These are phyloP conservation scores for Callimico goeldii DNA, from an alignment of 2,797 vertebrate genomes.

Conservation along the genomic window DNA sequence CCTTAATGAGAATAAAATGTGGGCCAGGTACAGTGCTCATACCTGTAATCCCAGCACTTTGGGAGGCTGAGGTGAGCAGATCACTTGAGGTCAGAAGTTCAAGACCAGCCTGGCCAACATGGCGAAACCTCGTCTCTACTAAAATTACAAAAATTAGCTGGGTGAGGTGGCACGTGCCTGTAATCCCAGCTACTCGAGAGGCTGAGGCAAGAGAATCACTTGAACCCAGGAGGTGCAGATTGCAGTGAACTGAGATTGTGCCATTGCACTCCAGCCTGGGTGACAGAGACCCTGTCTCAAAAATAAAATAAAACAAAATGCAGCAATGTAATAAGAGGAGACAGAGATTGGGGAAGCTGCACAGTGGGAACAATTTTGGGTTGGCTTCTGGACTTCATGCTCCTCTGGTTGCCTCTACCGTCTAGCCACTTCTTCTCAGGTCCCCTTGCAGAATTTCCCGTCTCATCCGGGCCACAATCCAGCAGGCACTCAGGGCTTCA, in stretches of 20 bases:
- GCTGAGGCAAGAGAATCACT: background rate
- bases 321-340: rapidly evolving
- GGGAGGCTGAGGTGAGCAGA: background rate
- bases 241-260: background rate
- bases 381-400: background rate
- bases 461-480: background rate
- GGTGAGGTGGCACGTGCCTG: background rate
- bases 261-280: background rate
- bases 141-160: background rate
- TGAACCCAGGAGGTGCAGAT: background rate
- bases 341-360: rapidly evolving
- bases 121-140: background rate
- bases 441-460: no score
- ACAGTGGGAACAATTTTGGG: rapidly evolving
- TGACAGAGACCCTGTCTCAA: background rate
- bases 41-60: background rate
- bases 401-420: background rate
- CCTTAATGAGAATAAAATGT: background rate
- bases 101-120: background rate
- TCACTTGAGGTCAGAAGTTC: background rate
- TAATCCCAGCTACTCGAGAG: background rate
- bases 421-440: background rate
- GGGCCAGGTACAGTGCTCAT: background rate
- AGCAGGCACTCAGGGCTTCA: background rate
- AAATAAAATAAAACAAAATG: background rate